phyloP scores from a whole-genome alignment of 2,888 invertebrate genomes.

The Drosophila atroscutellata region DNA sequence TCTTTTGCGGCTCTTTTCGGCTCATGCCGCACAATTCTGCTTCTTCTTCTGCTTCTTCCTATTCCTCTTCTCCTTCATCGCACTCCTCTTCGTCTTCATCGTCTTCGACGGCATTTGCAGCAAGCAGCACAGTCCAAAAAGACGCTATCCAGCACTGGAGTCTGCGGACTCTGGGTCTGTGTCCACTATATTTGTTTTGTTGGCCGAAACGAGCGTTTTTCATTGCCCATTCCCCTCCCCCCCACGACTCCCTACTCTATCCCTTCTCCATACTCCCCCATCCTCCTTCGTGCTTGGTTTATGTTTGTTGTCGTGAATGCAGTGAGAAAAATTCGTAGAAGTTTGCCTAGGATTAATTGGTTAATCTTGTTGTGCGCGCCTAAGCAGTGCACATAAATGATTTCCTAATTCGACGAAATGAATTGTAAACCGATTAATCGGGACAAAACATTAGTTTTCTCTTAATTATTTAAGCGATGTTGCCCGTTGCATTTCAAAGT shows the following conservation, averaged over 20 bases:
- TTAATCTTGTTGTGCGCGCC: slow-evolving; percentile 43
- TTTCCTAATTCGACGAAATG: slow-evolving; percentile 63
- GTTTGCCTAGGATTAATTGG: slow-evolving; percentile 73
- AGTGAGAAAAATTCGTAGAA: slow-evolving; percentile 77
- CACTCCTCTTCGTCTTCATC: neutral
- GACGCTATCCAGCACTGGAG: slow-evolving; percentile 20
- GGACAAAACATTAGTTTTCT: slow-evolving; percentile 19
- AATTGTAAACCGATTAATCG: slow-evolving; percentile 73
- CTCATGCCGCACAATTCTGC: slow-evolving; percentile 39
- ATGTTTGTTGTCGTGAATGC: slow-evolving; percentile 55
- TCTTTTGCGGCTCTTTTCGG: slow-evolving; percentile 70
- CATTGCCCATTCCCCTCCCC: slow-evolving; percentile 35
- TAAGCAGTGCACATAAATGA: slow-evolving; percentile 51
- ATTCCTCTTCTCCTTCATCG: slow-evolving; percentile 11
- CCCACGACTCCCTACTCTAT: neutral
- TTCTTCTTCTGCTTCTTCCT: slow-evolving; percentile 20
- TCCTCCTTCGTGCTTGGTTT: slow-evolving; percentile 8
- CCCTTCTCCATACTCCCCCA: neutral
- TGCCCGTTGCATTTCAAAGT: neutral
- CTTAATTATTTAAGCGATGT: slow-evolving; percentile 33
- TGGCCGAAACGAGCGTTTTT: slow-evolving; percentile 46
- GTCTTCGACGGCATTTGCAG: slow-evolving; percentile 22
- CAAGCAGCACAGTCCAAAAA: slow-evolving; percentile 35
- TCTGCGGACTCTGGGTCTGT: slow-evolving; percentile 34
- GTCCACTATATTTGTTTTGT: slow-evolving; percentile 54